Evolutionary conservation across 2,797 vertebrate genomes (phyloP).

Genomic region (Enteromius paludinosus): DNA sequence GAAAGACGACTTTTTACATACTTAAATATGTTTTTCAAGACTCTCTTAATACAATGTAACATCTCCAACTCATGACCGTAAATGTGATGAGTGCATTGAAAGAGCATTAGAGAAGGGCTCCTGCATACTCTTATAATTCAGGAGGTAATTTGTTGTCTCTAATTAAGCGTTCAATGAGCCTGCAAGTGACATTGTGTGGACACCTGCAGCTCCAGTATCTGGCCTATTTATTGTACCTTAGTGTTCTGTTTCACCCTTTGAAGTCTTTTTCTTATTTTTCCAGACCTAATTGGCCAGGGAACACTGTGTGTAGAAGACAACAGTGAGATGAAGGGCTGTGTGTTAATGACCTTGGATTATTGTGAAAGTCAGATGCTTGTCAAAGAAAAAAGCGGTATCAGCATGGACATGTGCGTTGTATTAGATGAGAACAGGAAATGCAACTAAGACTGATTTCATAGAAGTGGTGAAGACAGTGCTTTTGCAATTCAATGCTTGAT

Average conservation of each 20-base stretch:
- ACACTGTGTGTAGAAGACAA: neutral
- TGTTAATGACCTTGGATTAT: constrained; percentile 32
- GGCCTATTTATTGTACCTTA: constrained; percentile 44
- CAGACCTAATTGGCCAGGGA: constrained; percentile 10
- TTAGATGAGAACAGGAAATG: neutral
- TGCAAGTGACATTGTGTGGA: constrained; percentile 59
- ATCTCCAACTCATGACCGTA: neutral
- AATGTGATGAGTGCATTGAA: neutral
- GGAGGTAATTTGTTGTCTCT: constrained; percentile 46
- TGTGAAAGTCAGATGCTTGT: constrained; percentile 1
- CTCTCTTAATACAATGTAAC: neutral
- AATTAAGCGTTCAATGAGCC: constrained; percentile 56
- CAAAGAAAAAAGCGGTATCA: neutral
- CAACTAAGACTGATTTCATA: neutral
- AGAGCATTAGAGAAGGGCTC: constrained; percentile 16
- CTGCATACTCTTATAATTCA: constrained; percentile 32
- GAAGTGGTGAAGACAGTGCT: neutral
- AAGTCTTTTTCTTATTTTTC: constrained; percentile 52
- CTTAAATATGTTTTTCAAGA: neutral
- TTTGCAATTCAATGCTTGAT: neutral
- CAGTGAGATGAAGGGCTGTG: constrained; percentile 34
- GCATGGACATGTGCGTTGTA: neutral
- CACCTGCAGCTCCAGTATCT: constrained; percentile 66
- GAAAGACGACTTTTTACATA: neutral
- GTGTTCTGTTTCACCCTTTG: constrained; percentile 50